Base-by-base conservation (phyloP, 2,888 invertebrate species). In the Sceliomorpha sp. region DNA sequence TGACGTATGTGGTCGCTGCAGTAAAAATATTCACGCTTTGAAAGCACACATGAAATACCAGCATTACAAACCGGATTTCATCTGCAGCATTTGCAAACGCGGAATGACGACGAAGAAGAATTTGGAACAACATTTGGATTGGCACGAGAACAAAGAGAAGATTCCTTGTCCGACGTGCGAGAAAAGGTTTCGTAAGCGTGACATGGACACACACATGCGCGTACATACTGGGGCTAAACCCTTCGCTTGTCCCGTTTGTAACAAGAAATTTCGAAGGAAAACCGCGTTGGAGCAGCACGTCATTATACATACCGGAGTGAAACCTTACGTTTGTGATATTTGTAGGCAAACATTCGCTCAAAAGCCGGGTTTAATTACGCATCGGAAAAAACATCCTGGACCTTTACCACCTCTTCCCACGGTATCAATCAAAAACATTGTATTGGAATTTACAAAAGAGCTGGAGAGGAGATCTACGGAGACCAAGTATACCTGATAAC, bases 181-280 rank as follows among this genome's bases (percentile, higher is more conserved):
- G 1, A 77, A 73, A 5, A 53, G 63, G 3, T 80, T 80, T 42
- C 69, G 63, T 1, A 73, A 70, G 24, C 71, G 74, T 26, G 72
- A 67, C 7, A 68, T 85, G 0, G 79, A 83, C 10, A 76, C 77
- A 1, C 83, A 84, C 29, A 82, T 82, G 82, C 48, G 81, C 1
- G 77, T 82, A 15, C 84, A 85, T 39, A 85, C 82, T 0, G 85
- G 83, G 0, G 77, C 73, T 0, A 79, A 83, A 13, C 84, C 84
- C 0, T 84, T 80, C 6, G 64, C 77, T 0, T 84, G 85, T 55
- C 77, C 79, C 1, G 75, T 85, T 4, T 85, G 85, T 39, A 74
- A 71, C 3, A 74, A 75, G 39, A 53, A 68, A 1, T 77, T 77
- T 20, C 47, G 62, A 1, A 27, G 60, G n/a, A 60, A 51, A 17